These are phyloP conservation scores for Monarcha castaneiventris DNA, from an alignment of 2,113 vertebrate species.

Conservation along the genomic window DNA sequence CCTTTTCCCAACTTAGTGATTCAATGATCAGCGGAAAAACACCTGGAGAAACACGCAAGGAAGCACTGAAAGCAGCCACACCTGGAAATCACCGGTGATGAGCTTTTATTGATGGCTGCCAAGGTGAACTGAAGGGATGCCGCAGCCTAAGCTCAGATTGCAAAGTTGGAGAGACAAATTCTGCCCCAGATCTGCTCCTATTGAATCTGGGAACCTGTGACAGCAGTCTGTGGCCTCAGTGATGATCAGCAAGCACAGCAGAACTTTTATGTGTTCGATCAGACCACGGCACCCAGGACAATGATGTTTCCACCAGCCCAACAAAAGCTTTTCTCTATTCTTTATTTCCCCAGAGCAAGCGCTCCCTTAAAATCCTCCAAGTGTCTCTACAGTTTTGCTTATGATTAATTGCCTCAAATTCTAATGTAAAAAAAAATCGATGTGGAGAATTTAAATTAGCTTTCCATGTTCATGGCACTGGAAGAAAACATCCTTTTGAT, in stretches of 20 bases:
- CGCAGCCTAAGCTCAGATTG: background rate
- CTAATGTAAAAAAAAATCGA: background rate
- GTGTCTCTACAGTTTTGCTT: background rate
- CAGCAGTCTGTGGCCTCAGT: background rate
- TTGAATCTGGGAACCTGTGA: background rate
- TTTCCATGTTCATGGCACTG: background rate
- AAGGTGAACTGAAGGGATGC: background rate
- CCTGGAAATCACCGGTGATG: background rate
- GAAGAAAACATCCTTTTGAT: background rate
- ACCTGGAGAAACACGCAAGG: background rate
- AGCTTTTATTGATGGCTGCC: background rate
- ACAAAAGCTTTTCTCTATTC: background rate
- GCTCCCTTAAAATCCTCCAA: background rate
- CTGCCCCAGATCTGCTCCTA: background rate
- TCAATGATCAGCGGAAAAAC: background rate
- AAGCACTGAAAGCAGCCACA: background rate
- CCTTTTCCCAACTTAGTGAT: background rate
- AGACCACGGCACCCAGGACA: background rate
- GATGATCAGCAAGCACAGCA: conserved; percentile 38
- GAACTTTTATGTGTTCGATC: background rate
- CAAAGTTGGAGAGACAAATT: background rate
- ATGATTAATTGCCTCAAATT: background rate
- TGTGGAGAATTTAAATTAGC: background rate
- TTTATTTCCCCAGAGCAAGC: background rate
- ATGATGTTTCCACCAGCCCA: background rate